Conservation (phyloP, 2,797 vertebrate species). For the Cygnus olor region DNA sequence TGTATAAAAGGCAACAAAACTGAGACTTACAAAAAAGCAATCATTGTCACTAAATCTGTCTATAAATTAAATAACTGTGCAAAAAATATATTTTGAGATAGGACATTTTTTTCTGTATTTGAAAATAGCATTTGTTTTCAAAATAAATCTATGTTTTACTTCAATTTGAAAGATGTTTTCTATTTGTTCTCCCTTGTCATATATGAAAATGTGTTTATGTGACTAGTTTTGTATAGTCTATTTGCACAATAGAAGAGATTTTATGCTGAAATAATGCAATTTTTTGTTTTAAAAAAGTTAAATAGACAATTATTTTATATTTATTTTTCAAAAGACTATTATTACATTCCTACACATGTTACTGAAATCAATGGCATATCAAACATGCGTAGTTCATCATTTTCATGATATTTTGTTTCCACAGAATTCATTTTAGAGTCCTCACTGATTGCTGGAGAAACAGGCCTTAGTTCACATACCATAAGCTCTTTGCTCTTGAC, state of each 20-base stretch:
- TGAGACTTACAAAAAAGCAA: neutral
- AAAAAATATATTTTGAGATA: neutral
- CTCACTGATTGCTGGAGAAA: neutral
- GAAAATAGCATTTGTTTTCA: neutral
- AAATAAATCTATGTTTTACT: neutral
- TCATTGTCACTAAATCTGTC: neutral
- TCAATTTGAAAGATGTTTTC: neutral
- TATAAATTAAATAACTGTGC: neutral
- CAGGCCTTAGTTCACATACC: neutral
- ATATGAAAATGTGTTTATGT: neutral
- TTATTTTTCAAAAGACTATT: neutral
- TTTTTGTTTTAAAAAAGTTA: neutral
- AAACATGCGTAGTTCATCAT: neutral
- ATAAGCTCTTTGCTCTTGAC: neutral
- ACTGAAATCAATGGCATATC: neutral
- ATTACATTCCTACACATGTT: neutral
- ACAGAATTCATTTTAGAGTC: neutral
- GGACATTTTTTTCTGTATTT: neutral
- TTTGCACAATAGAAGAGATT: neutral
- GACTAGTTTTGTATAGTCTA: neutral
- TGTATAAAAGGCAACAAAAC: neutral
- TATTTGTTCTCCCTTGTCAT: neutral
- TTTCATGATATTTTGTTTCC: neutral
- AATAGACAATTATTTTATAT: neutral
- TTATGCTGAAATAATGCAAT: neutral